Percentiles rank a stretch among this genome's conserved stretches.
These are phyloP conservation scores for Lasiommata megera DNA, from an alignment of 2,888 invertebrate species.

Conservation along the genomic window DNA sequence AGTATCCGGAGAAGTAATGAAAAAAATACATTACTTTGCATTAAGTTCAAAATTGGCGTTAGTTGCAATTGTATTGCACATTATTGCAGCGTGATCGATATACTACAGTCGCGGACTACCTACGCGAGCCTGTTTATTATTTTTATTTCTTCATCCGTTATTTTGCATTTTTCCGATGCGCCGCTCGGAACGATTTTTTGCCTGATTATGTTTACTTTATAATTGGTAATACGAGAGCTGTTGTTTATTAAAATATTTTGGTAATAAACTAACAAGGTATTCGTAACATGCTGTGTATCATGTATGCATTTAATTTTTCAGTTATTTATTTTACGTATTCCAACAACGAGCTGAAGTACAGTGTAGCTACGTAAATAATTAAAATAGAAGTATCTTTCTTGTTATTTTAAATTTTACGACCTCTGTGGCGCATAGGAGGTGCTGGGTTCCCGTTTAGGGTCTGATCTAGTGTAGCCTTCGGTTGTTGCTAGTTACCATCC, in stretches of 20 bases:
- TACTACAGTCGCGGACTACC: slow-evolving; percentile 56
- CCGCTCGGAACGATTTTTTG: slow-evolving; percentile 10
- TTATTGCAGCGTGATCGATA: slow-evolving; percentile 61
- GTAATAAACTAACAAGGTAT: not conserved
- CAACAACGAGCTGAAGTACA: not conserved
- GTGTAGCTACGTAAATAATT: too few species aligned
- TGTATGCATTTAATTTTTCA: not conserved
- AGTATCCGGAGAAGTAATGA: too few species aligned
- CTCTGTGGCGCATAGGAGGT: too few species aligned
- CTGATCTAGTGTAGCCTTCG: too few species aligned
- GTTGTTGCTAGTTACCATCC: too few species aligned
- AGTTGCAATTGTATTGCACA: slow-evolving; percentile 29
- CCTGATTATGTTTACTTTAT: slow-evolving; percentile 17
- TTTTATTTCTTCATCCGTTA: slow-evolving; percentile 61
- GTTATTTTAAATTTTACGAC: too few species aligned
- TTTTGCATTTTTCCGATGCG: slow-evolving; percentile 51
- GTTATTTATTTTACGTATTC: not conserved
- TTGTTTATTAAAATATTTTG: slow-evolving; percentile 1
- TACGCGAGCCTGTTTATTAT: slow-evolving; percentile 43
- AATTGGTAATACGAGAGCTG: not conserved
- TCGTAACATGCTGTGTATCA: not conserved
- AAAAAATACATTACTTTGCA: too few species aligned
- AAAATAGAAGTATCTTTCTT: too few species aligned
- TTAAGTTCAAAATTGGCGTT: too few species aligned
- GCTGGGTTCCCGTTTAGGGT: too few species aligned